These are phyloP conservation scores for Leptothorax acervorum DNA, from an alignment of 2,888 invertebrate species.

Conservation along the genomic window DNA sequence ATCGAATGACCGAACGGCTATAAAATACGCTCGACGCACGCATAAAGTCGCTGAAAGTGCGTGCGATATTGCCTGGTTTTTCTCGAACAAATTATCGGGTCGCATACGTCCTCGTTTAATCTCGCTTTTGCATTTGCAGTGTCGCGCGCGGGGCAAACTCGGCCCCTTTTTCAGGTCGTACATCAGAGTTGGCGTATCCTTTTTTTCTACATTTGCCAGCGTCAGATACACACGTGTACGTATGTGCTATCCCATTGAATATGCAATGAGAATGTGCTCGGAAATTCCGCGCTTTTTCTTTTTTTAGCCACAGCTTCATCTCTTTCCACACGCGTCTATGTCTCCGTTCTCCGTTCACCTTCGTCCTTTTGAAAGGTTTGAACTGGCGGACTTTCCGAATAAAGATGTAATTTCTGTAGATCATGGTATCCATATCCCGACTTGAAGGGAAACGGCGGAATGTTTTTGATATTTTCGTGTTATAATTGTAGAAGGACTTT, in stretches of 20 bases:
- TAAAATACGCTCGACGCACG: background rate
- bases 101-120: constrained; percentile 48
- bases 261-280: constrained; percentile 74
- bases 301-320: constrained; percentile 52
- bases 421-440: background rate
- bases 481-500: background rate
- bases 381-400: constrained; percentile 10
- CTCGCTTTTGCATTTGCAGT: constrained; percentile 60
- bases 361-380: constrained; percentile 14
- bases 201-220: constrained; percentile 70
- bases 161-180: constrained; percentile 60
- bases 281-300: constrained; percentile 46
- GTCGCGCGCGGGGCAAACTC: constrained; percentile 26
- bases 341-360: background rate
- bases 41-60: constrained; percentile 25
- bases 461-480: background rate
- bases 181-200: constrained; percentile 61
- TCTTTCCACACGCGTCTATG: background rate
- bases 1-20: background rate
- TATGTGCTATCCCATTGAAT: constrained; percentile 73
- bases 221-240: constrained; percentile 73
- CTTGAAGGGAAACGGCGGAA: background rate
- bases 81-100: constrained; percentile 49
- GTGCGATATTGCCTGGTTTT: constrained; percentile 9
- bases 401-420: constrained; percentile 44